These are phyloP conservation scores for Polyergus mexicanus DNA, from an alignment of 1,140 invertebrate species.

Conservation along the genomic window DNA sequence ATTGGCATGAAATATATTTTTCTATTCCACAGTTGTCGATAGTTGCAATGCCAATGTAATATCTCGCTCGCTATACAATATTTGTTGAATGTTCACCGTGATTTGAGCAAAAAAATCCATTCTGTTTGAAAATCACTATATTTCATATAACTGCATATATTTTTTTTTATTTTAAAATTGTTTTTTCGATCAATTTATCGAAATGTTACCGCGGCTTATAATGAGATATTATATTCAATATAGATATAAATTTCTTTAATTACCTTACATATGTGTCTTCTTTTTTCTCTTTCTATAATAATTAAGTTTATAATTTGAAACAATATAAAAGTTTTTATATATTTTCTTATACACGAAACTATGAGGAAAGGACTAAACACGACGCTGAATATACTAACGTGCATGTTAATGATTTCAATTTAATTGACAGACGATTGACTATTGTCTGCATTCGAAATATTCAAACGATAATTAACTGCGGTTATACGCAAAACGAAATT, in stretches of 20 bases:
- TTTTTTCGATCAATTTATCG: neutral
- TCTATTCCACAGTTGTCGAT: neutral
- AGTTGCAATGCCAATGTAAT: neutral
- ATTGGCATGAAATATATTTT: conserved; percentile 1
- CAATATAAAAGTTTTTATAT: neutral
- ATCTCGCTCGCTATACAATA: neutral
- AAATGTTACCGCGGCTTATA: neutral
- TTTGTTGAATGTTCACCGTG: neutral
- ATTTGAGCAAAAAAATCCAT: neutral
- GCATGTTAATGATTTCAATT: conserved; percentile 15
- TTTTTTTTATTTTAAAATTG: neutral
- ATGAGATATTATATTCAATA: neutral
- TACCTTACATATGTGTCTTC: neutral
- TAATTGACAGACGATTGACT: conserved; percentile 17
- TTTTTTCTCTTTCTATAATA: neutral
- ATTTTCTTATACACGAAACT: neutral
- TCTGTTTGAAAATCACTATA: neutral
- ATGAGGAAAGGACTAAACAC: neutral
- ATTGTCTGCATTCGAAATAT: conserved; percentile 16
- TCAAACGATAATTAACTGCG: neutral
- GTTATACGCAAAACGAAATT: conserved; percentile 19
- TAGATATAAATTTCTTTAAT: neutral
- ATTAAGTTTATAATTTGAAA: conserved; percentile 3
- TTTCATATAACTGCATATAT: neutral
- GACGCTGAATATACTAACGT: neutral